A percentile compares a stretch with the other conserved stretches of the same genome.
These are phyloP conservation scores for Centropristis striata DNA, from an alignment of 2,113 vertebrate genomes.

Conservation along the genomic window DNA sequence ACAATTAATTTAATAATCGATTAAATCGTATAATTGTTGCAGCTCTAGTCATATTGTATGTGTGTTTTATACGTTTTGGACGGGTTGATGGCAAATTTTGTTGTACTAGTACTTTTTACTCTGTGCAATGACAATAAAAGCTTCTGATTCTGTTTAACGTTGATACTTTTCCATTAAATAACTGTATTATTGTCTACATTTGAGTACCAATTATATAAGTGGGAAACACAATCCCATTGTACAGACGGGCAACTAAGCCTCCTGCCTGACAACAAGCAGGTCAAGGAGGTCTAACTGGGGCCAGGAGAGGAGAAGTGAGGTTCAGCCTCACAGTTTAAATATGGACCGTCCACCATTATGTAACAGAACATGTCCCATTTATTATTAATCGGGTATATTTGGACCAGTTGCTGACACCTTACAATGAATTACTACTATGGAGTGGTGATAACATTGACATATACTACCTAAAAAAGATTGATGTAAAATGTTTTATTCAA, in stretches of 20 bases:
- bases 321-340: conserved; percentile 65
- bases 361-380: conserved; percentile 55
- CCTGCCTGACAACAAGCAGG: conserved; percentile 46
- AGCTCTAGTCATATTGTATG: no score
- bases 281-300: conserved; percentile 33
- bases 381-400: conserved; percentile 68
- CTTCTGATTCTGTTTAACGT: no score
- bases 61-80: no score
- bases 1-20: no score
- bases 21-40: no score
- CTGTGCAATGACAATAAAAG: no score
- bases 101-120: no score
- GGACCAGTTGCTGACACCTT: conserved; percentile 41
- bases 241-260: not conserved
- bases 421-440: conserved; percentile 12
- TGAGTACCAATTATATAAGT: not conserved
- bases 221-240: not conserved
- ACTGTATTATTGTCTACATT: not conserved
- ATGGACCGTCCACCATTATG: conserved; percentile 61
- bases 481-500: not conserved
- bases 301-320: conserved; percentile 3
- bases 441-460: not conserved
- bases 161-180: not conserved
- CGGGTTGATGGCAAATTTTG: no score
- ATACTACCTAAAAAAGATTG: not conserved